Evolutionary conservation across 2,888 invertebrate species (phyloP).

Genomic region (Cinara cedri): DNA sequence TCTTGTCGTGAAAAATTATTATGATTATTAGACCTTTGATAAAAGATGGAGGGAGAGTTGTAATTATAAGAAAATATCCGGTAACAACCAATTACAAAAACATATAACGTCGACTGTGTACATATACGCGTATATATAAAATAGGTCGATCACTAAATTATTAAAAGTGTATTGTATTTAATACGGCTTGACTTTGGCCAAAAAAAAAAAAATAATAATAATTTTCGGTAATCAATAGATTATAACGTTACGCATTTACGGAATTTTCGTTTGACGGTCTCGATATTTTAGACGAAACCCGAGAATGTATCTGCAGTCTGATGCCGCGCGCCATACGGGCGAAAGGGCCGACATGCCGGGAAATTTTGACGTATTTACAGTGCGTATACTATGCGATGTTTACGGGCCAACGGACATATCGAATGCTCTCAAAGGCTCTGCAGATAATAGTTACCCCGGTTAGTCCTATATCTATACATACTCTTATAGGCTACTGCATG

Average conservation of each 20-base stretch:
- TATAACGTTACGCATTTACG: background rate
- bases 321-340: background rate
- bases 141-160: background rate
- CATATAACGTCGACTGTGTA: background rate
- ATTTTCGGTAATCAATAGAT: conserved; percentile 32
- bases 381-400: conserved; percentile 12
- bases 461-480: background rate
- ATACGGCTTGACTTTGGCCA: background rate
- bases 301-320: conserved; percentile 4
- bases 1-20: too few species aligned
- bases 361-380: conserved; percentile 34
- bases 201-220: background rate
- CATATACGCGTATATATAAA: background rate
- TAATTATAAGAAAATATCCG: conserved; percentile 5
- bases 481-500: background rate
- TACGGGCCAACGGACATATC: background rate
- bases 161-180: conserved; percentile 6
- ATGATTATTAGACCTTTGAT: too few species aligned
- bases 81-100: background rate
- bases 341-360: background rate
- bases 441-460: background rate
- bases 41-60: background rate
- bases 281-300: conserved; percentile 21
- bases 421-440: background rate
- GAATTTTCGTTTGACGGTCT: background rate